A percentile compares a stretch with the other conserved stretches of the same genome.
These are phyloP conservation scores for Apodemus agrarius DNA, from an alignment of 2,797 vertebrate genomes.

Conservation along the genomic window DNA sequence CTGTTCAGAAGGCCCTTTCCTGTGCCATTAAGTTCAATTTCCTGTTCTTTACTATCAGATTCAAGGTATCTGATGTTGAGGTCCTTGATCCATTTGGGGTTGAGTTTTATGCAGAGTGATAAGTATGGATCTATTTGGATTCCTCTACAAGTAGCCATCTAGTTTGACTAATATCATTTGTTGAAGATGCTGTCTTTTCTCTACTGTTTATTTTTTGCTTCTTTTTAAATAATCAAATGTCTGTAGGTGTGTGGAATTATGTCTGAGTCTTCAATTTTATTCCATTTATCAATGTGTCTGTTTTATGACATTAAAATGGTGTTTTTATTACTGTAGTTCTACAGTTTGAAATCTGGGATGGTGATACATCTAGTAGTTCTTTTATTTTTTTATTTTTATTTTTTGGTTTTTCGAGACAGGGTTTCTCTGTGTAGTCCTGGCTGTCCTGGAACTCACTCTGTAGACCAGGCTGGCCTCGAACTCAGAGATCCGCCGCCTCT, in stretches of 20 bases:
- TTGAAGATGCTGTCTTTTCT: background rate
- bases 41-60: background rate
- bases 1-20: background rate
- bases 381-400: background rate
- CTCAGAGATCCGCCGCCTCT: no score
- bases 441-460: no score
- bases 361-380: background rate
- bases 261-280: background rate
- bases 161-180: background rate
- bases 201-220: background rate
- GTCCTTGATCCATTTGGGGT: background rate
- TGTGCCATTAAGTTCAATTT: background rate
- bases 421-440: no score
- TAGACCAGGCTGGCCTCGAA: no score
- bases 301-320: background rate
- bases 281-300: background rate
- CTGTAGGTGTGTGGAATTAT: background rate
- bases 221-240: background rate
- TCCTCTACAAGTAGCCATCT: background rate
- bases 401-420: no score
- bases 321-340: background rate
- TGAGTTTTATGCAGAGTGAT: background rate
- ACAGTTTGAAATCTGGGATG: background rate
- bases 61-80: background rate
- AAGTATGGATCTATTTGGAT: background rate